These are phyloP conservation scores for Hemicrepidius hirtus DNA, from an alignment of 2,888 invertebrate genomes.

Conservation along the genomic window DNA sequence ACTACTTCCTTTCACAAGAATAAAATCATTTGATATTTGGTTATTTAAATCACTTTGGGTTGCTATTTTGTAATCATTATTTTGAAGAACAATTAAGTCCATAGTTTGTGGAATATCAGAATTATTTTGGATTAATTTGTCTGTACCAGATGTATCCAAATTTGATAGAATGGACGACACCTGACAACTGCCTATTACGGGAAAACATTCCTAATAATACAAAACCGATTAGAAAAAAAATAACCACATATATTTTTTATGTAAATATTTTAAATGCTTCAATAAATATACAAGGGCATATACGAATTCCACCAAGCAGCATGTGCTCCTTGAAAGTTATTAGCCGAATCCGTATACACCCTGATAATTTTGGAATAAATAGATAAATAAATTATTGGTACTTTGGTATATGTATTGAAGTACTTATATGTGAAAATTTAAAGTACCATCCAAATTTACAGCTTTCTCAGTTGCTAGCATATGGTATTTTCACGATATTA, in stretches of 20 bases:
- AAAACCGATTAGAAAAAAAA: constrained; percentile 13
- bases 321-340: too few relatives aligned
- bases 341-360: too few relatives aligned
- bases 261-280: neutral
- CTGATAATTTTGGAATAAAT: too few relatives aligned
- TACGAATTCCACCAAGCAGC: too few relatives aligned
- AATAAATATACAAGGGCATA: neutral
- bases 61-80: constrained; percentile 62
- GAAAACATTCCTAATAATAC: constrained; percentile 65
- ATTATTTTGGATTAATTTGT: constrained; percentile 49
- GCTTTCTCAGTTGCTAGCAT: too few relatives aligned
- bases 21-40: constrained; percentile 60
- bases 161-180: constrained; percentile 68
- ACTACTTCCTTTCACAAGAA: constrained; percentile 62
- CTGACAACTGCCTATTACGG: constrained; percentile 67
- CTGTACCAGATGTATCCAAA: constrained; percentile 60
- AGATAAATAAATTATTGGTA: too few relatives aligned
- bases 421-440: too few relatives aligned
- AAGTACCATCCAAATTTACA: too few relatives aligned
- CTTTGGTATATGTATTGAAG: too few relatives aligned
- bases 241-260: neutral
- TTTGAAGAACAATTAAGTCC: constrained; percentile 63
- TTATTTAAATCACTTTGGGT: constrained; percentile 54
- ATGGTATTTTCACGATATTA: too few relatives aligned
- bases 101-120: constrained; percentile 60